Evolutionary conservation across 2,888 invertebrate species (phyloP).

Genomic region (Acrobeloides nanus): DNA sequence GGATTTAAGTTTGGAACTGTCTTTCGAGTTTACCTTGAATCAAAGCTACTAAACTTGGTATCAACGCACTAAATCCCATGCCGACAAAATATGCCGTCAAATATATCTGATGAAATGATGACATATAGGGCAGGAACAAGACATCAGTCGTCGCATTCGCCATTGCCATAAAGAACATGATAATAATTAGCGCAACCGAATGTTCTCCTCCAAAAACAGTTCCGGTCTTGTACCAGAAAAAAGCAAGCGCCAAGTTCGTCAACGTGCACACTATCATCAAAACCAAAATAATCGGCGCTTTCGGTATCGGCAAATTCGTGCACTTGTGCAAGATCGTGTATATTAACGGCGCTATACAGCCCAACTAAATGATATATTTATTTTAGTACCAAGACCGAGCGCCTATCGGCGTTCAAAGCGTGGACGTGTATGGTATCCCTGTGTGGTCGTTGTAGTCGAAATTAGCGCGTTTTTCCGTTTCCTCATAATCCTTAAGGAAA

Average conservation of each 20-base stretch:
- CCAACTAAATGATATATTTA: constrained; percentile 57
- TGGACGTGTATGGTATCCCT: no score
- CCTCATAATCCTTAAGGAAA: no score
- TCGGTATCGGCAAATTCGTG: constrained; percentile 44
- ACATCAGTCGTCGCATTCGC: constrained; percentile 81
- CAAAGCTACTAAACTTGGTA: constrained; percentile 71
- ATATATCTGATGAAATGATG: constrained; percentile 64
- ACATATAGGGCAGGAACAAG: constrained; percentile 75
- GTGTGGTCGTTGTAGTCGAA: no score
- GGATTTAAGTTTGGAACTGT: not conserved
- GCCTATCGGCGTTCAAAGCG: no score
- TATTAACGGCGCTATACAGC: constrained; percentile 63
- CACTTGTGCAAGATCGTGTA: constrained; percentile 47
- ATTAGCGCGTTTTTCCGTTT: no score
- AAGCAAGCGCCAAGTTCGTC: constrained; percentile 56
- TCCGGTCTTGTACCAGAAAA: constrained; percentile 34
- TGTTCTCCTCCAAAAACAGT: constrained; percentile 27
- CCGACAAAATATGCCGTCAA: constrained; percentile 75
- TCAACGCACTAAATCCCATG: constrained; percentile 72
- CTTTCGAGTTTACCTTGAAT: constrained; percentile 63
- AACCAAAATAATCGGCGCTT: constrained; percentile 56
- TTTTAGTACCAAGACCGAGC: no score
- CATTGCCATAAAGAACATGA: constrained; percentile 55
- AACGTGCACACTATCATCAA: constrained; percentile 56
- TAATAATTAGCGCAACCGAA: constrained; percentile 39